Base-by-base conservation (phyloP, 2,797 vertebrate genomes). In the Gephyroberyx darwinii region DNA sequence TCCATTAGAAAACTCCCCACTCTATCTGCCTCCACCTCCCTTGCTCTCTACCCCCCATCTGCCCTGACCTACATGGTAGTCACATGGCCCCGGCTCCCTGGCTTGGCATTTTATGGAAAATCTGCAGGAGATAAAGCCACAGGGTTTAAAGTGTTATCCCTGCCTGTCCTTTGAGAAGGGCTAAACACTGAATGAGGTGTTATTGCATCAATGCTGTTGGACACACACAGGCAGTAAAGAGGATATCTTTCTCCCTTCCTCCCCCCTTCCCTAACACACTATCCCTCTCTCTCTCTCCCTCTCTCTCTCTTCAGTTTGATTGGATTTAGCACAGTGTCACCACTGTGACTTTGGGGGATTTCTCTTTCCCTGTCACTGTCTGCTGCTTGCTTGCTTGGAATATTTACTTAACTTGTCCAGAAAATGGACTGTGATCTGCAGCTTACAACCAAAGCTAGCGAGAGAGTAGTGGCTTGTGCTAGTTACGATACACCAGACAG, bases 31-130 rank as follows among this genome's bases (percentile, higher is more conserved):
- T 64, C 84, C 75, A 85, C 83, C 78, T 83, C 88, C 87, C 84
- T 85, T 77, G 56, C 82, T 77, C 83, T 82, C 80, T 88, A 88
- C 91, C 88, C 87, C 90, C 90, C 84, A 88, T 92, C 90, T 90
- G 88, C 85, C 88, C 89, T 94, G 91, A 94, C 94, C 92, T 92
- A 94, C 93, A 95, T 94, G 93, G 89, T 91, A 82, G 91, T 94
- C 93, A 94, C 93, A 93, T 94, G 93, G 89, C 88, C 86, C 82
- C 64, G 79, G 77, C 84, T 92, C 87, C 88, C 91, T 91, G 91
- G 90, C 90, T 90, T 83, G 90, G 89, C 85, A 90, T 94, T 94
- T 94, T 93, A 93, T 93, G 92, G 93, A 93, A 93, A 93, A 92
- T 92, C 91, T 93, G 90, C 88, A 88, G 92, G 93, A 93, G 92